These are phyloP conservation scores for Sylvilagus floridanus DNA, from an alignment of 2,797 vertebrate species.

Conservation along the genomic window DNA sequence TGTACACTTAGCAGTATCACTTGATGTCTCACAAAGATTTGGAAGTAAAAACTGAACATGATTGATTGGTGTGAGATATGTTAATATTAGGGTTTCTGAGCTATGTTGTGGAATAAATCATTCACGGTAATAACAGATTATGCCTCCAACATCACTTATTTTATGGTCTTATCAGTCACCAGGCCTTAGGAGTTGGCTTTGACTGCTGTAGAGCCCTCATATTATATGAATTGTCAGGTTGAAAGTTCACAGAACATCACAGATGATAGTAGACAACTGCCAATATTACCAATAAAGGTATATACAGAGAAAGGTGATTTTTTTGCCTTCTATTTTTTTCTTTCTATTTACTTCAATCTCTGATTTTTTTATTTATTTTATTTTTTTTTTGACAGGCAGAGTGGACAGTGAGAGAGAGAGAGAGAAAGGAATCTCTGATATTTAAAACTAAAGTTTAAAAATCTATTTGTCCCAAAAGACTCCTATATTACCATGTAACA, in stretches of 20 bases:
- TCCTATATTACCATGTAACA: too few relatives aligned
- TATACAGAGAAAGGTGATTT: slow-evolving; percentile 10
- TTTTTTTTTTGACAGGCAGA: too few relatives aligned
- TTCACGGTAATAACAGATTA: slow-evolving; percentile 57
- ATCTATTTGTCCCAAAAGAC: not conserved
- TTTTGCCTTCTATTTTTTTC: not conserved
- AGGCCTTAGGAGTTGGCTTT: slow-evolving; percentile 47
- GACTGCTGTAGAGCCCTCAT: not conserved
- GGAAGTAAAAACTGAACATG: slow-evolving; percentile 72
- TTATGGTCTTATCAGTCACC: slow-evolving; percentile 37
- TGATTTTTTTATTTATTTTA: too few relatives aligned
- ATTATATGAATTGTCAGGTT: not conserved
- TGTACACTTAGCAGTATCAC: slow-evolving; percentile 59
- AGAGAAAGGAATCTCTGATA: not conserved
- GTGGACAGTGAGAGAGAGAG: too few relatives aligned
- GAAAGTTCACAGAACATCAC: slow-evolving; percentile 25
- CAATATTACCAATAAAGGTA: slow-evolving; percentile 16
- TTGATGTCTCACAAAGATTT: slow-evolving; percentile 78
- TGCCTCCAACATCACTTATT: slow-evolving; percentile 37
- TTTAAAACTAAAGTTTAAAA: slow-evolving; percentile 36
- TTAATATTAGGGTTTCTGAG: slow-evolving; percentile 58
- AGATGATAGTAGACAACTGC: slow-evolving; percentile 32
- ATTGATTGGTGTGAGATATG: slow-evolving; percentile 56
- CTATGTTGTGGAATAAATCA: slow-evolving; percentile 58
- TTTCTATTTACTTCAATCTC: not conserved